These are phyloP conservation scores for Stenurella melanura DNA, from an alignment of 2,888 invertebrate genomes.

Conservation along the genomic window DNA sequence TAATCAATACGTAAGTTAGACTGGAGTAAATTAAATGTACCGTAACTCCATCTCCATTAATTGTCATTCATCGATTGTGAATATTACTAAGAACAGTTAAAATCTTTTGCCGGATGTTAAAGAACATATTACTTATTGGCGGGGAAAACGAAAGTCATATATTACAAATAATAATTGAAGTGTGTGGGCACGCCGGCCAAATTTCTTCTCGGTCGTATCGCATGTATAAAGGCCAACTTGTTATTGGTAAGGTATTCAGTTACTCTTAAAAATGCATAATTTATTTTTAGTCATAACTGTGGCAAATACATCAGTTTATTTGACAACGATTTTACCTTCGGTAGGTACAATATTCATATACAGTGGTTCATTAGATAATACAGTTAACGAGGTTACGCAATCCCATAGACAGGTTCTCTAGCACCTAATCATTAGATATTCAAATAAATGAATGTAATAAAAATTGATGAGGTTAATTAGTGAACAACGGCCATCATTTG, in stretches of 20 bases:
- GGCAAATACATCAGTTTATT: constrained; percentile 18
- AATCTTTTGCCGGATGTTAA: neutral
- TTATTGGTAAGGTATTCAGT: constrained; percentile 20
- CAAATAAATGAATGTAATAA: constrained; percentile 1
- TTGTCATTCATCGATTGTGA: neutral
- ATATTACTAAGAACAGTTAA: neutral
- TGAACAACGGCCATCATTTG: neutral
- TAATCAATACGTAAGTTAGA: neutral
- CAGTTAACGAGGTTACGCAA: constrained; percentile 18
- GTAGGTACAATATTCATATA: constrained; percentile 3
- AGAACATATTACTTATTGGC: neutral
- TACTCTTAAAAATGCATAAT: constrained; percentile 26
- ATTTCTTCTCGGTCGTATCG: constrained; percentile 7
- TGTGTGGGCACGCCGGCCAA: constrained; percentile 27
- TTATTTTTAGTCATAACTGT: constrained; percentile 12
- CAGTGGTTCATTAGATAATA: constrained; percentile 1
- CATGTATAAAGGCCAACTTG: constrained; percentile 3
- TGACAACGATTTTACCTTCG: constrained; percentile 6
- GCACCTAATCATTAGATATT: constrained; percentile 4
- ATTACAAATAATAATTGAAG: neutral
- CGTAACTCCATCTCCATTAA: neutral
- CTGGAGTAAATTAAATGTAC: neutral
- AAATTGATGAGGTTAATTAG: constrained; percentile 3
- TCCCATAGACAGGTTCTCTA: neutral
- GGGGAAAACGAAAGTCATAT: neutral